These are phyloP conservation scores for Notolepis coatsorum DNA, from an alignment of 2,797 vertebrate species.

Conservation along the genomic window DNA sequence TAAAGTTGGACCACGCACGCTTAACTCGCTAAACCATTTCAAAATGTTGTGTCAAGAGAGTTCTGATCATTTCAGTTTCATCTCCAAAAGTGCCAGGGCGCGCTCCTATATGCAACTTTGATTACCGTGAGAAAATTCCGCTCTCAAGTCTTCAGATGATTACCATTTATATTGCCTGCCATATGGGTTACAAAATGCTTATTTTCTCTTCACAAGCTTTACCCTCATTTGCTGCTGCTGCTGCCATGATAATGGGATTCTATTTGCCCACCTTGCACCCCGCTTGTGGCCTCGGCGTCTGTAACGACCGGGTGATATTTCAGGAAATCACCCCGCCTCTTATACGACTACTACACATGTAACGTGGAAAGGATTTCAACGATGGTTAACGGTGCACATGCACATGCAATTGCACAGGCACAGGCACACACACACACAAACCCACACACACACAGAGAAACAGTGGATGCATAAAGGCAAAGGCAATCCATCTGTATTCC, in stretches of 20 bases:
- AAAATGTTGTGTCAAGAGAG: too few species aligned
- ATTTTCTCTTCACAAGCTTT: conserved; percentile 27
- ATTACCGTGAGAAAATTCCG: conserved; percentile 10
- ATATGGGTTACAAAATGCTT: conserved; percentile 35
- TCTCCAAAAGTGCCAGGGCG: not conserved
- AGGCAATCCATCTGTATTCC: conserved; percentile 53
- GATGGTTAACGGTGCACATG: conserved; percentile 45
- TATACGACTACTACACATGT: too few species aligned
- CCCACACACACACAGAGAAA: too few species aligned
- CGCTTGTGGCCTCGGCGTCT: conserved; percentile 51
- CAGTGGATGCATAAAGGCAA: conserved; percentile 18
- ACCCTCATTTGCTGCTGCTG: conserved; percentile 11
- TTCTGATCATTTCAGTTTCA: too few species aligned
- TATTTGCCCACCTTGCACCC: conserved; percentile 43
- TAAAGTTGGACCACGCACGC: too few species aligned
- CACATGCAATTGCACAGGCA: not conserved
- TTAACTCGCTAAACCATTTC: too few species aligned
- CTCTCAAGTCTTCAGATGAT: conserved; percentile 39
- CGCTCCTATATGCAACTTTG: not conserved
- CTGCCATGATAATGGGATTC: conserved; percentile 60
- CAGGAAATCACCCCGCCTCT: conserved; percentile 27
- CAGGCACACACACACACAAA: not conserved
- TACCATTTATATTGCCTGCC: conserved; percentile 66
- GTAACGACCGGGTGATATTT: conserved; percentile 57
- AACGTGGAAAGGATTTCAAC: conserved; percentile 30